Conservation (phyloP, 2,797 vertebrate genomes). For the Echiichthys vipera region DNA sequence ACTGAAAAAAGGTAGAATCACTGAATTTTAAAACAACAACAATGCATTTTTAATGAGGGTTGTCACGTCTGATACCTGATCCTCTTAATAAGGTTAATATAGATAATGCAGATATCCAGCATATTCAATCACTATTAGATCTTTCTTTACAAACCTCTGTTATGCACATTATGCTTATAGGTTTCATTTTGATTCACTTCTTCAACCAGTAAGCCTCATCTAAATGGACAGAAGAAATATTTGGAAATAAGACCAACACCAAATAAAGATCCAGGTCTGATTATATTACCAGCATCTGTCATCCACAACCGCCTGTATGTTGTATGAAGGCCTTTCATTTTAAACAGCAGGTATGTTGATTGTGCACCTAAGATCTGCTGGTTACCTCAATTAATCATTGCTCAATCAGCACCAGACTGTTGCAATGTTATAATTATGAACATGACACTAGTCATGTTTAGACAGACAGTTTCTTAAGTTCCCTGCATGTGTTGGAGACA, state of each 20-base stretch:
- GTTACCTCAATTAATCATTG: neutral
- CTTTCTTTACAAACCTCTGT: neutral
- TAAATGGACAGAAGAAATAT: neutral
- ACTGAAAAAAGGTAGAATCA: neutral
- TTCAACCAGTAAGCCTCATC: neutral
- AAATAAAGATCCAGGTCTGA: neutral
- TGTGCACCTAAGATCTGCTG: neutral
- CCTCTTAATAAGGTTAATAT: neutral
- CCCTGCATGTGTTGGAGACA: neutral
- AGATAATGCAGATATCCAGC: neutral
- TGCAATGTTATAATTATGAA: neutral
- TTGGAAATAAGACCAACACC: neutral
- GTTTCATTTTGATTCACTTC: neutral
- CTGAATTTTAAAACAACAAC: neutral
- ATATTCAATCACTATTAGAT: neutral
- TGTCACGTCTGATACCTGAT: neutral
- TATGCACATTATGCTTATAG: neutral
- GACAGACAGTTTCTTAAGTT: neutral
- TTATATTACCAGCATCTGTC: conserved; percentile 3
- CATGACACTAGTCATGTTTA: neutral
- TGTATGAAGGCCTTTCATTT: neutral
- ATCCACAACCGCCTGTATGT: neutral
- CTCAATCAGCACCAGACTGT: neutral
- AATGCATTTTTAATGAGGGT: neutral
- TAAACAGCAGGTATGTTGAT: conserved; percentile 3